Conservation (phyloP, 2,113 vertebrate species). For the Neodon shergylaensis region DNA sequence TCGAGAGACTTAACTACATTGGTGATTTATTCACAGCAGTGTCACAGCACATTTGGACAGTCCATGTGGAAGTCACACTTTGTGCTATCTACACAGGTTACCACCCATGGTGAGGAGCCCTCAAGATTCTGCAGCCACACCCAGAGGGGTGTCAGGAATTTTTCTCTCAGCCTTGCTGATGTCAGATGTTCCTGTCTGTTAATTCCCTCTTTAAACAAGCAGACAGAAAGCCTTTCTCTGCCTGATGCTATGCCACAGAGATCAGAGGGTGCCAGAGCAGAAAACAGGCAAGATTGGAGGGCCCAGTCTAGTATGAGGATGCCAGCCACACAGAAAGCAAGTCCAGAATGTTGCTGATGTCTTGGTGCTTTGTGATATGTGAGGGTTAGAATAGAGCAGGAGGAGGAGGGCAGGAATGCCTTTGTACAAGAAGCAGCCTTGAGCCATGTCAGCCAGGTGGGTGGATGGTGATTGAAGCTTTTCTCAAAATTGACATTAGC, state of each 20-base stretch:
- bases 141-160: not conserved
- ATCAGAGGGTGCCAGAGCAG: not conserved
- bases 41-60: not conserved
- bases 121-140: not conserved
- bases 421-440: not conserved
- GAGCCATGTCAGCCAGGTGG: not conserved
- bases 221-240: not conserved
- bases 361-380: not conserved
- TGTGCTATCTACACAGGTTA: no score
- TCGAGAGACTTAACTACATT: not conserved
- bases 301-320: not conserved
- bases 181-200: not conserved
- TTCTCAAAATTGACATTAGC: not conserved
- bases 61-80: not conserved
- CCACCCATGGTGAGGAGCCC: not conserved
- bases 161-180: not conserved
- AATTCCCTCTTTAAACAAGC: not conserved
- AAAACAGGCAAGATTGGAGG: not conserved
- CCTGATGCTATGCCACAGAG: not conserved
- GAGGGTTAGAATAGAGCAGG: not conserved
- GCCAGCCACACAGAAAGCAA: not conserved
- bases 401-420: not conserved
- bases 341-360: accelerated
- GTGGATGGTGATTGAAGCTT: not conserved
- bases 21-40: not conserved